phyloP scores from a whole-genome alignment of 1,140 invertebrate species.

The Zophobas morio region DNA sequence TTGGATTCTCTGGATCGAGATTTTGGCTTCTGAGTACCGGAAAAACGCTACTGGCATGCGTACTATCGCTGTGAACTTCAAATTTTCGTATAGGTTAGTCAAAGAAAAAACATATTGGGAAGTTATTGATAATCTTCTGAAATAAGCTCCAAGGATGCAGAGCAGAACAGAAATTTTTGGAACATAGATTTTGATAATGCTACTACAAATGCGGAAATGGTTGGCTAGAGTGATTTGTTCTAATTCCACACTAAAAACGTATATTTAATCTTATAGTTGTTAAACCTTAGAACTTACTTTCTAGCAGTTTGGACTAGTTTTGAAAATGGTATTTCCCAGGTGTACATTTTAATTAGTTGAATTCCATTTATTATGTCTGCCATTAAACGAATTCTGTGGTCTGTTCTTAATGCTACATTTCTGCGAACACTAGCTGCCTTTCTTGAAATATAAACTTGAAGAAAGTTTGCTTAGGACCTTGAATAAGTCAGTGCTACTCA shows the following conservation, averaged over 20 bases:
- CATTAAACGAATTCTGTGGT: constrained; percentile 19
- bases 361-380: neutral
- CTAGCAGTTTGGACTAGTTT: neutral
- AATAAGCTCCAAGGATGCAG: neutral
- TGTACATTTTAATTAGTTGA: constrained; percentile 11
- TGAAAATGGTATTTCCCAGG: neutral
- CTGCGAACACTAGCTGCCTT: neutral
- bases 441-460: neutral
- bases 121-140: neutral
- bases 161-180: neutral
- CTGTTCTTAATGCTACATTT: constrained; percentile 7
- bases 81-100: neutral
- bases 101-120: neutral
- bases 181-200: neutral
- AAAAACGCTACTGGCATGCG: neutral
- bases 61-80: neutral
- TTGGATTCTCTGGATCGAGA: constrained; percentile 78
- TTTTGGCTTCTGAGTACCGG: constrained; percentile 74
- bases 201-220: neutral
- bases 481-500: neutral
- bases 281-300: constrained; percentile 3
- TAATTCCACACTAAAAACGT: neutral
- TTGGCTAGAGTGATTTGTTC: neutral
- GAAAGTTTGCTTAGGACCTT: neutral
- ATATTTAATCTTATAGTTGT: neutral